Evolutionary conservation across 2,888 invertebrate genomes (phyloP).

Genomic region (Oscheius sp.): DNA sequence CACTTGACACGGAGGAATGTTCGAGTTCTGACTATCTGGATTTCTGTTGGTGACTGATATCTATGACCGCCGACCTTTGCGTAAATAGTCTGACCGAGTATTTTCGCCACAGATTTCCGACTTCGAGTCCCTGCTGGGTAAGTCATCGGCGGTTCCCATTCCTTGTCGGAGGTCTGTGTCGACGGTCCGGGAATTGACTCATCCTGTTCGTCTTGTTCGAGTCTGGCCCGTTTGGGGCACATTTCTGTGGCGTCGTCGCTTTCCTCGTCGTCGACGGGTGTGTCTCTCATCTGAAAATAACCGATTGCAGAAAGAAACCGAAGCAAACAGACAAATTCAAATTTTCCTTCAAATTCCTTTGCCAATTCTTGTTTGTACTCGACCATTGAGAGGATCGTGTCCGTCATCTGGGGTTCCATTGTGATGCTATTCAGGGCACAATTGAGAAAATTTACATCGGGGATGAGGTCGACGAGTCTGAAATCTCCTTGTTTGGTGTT

Average conservation of each 20-base stretch:
- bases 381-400: neutral
- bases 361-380: slow-evolving; percentile 1
- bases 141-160: too few species aligned
- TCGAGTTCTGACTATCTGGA: slow-evolving; percentile 14
- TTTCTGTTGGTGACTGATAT: too few species aligned
- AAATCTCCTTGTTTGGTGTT: too few species aligned
- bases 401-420: neutral
- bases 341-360: neutral
- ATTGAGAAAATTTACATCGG: neutral
- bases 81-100: too few species aligned
- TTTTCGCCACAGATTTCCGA: too few species aligned
- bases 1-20: slow-evolving; percentile 36
- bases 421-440: neutral
- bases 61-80: too few species aligned
- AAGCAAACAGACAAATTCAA: neutral
- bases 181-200: neutral
- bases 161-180: too few species aligned
- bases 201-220: neutral
- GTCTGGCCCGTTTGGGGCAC: neutral
- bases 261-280: neutral
- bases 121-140: too few species aligned
- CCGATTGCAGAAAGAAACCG: too few species aligned
- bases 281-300: too few species aligned
- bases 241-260: neutral
- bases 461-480: neutral